phyloP scores from a whole-genome alignment of 2,888 invertebrate species.

The Empis stercorea region DNA sequence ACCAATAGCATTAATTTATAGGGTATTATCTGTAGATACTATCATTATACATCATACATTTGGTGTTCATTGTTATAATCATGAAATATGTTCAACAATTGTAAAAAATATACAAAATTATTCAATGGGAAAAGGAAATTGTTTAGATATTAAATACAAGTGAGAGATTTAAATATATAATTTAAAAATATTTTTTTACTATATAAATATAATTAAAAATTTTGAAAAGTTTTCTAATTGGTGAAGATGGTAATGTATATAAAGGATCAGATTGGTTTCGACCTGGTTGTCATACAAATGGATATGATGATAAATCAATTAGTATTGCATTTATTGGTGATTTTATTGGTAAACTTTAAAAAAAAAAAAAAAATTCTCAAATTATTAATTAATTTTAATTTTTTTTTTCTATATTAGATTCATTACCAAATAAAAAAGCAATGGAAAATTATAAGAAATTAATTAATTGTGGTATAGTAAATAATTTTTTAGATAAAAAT shows the following conservation, averaged over 20 bases:
- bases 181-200: no score
- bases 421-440: no score
- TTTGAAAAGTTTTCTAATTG: constrained; percentile 38
- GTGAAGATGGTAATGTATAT: constrained; percentile 46
- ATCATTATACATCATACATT: constrained; percentile 41
- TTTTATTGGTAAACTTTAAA: constrained; percentile 28
- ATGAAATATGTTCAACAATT: constrained; percentile 27
- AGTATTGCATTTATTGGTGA: constrained; percentile 43
- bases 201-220: not conserved
- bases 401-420: no score
- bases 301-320: constrained; percentile 41
- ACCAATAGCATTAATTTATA: not conserved
- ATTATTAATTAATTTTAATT: no score
- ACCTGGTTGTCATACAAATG: constrained; percentile 40
- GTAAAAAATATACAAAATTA: constrained; percentile 36
- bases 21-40: constrained; percentile 31
- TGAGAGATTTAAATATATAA: constrained; percentile 21
- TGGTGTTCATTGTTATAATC: constrained; percentile 32
- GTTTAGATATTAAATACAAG: constrained; percentile 40
- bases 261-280: constrained; percentile 45
- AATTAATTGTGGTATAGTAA: no score
- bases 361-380: no score
- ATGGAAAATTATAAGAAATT: no score
- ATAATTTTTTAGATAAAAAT: no score
- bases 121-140: constrained; percentile 36